Percentiles rank a stretch among this genome's conserved stretches.
Conservation (phyloP, 37 sponge, comb jelly and placozoan genomes). For the Theonella swinhoei region DNA sequence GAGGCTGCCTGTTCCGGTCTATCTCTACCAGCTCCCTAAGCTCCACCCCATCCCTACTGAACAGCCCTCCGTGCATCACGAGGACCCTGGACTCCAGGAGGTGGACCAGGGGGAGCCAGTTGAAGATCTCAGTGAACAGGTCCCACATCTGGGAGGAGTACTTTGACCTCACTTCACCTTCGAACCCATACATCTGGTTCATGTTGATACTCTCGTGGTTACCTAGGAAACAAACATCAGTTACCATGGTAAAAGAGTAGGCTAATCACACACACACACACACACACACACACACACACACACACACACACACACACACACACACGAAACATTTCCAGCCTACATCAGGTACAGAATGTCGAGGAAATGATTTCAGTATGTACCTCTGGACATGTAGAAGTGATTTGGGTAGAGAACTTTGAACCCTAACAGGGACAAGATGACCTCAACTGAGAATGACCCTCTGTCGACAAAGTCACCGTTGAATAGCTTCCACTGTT, state of each 20-base stretch:
- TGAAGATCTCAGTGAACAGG: conserved; percentile 95
- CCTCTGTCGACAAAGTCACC: conserved; percentile 99
- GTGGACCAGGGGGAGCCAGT: conserved; percentile 94
- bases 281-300: not conserved
- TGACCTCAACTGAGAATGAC: conserved; percentile 94
- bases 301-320: not conserved
- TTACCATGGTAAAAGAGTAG: no score
- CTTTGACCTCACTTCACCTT: conserved; percentile 94
- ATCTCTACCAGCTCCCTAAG: conserved; percentile 87
- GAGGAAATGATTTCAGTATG: not conserved
- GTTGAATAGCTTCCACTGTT: conserved; percentile 85
- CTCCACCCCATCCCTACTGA: conserved; percentile 82
- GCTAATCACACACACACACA: no score
- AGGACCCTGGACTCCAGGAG: conserved; percentile 80
- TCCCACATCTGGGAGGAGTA: conserved; percentile 87
- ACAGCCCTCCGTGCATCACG: conserved; percentile 97
- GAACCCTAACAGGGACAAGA: conserved; percentile 92
- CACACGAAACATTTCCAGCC: no score
- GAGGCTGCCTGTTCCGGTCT: conserved; percentile 59
- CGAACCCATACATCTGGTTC: conserved; percentile 99
- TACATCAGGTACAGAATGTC: no score
- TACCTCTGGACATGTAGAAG: conserved; percentile 94
- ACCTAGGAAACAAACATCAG: conserved; percentile 57
- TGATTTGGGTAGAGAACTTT: conserved; percentile 90
- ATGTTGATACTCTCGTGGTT: conserved; percentile 95